Evolutionary conservation across 2,888 invertebrate genomes (phyloP).

Genomic region (Cotesia congregata): DNA sequence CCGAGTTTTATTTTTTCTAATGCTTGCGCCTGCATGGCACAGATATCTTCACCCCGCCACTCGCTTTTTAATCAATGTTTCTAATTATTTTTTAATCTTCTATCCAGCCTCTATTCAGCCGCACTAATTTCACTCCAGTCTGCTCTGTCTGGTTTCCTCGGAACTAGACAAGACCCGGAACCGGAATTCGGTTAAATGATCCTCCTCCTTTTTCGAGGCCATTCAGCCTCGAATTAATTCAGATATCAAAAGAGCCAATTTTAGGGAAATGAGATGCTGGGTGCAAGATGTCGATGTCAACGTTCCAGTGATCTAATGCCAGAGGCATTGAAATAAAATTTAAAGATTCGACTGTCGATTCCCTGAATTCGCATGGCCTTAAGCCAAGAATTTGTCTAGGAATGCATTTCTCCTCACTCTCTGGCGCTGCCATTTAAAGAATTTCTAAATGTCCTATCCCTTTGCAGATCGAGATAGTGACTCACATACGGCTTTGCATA

Average conservation of each 20-base stretch:
- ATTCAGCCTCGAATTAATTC: not conserved
- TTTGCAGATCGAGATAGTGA: constrained; percentile 27
- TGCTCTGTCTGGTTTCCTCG: not conserved
- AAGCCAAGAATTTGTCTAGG: constrained; percentile 34
- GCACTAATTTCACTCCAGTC: not conserved
- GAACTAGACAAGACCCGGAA: not conserved
- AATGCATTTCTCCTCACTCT: constrained; percentile 2
- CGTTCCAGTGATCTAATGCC: constrained; percentile 22
- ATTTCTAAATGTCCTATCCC: constrained; percentile 34
- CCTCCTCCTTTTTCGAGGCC: not conserved
- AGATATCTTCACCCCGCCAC: constrained; percentile 45
- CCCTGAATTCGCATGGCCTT: constrained; percentile 19
- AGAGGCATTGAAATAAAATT: constrained; percentile 27
- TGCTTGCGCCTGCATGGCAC: constrained; percentile 46
- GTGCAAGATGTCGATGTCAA: not conserved
- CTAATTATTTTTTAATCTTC: constrained; percentile 4
- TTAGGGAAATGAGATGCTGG: not conserved
- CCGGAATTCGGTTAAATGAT: not conserved
- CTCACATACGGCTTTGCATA: constrained; percentile 11
- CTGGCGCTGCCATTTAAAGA: constrained; percentile 22
- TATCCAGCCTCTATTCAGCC: not conserved
- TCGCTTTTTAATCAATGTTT: not conserved
- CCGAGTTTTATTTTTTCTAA: not conserved
- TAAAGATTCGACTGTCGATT: constrained; percentile 32
- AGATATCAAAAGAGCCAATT: not conserved